Evolutionary conservation across 2,113 vertebrate species (phyloP).

Genomic region (Daboia siamensis): DNA sequence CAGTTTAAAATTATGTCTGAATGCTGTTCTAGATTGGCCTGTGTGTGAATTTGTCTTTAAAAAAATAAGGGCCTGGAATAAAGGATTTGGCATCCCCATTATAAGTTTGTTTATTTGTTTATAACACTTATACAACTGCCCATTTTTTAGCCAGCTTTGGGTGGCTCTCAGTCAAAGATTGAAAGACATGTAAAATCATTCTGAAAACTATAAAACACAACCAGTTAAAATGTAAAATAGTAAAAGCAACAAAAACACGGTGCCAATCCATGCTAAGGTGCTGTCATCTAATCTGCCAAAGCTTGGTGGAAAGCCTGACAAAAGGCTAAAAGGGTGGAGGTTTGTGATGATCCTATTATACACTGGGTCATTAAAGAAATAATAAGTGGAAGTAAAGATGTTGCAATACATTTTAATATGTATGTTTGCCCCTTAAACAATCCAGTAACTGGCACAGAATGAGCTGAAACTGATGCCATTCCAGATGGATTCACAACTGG

Average conservation of each 20-base stretch:
- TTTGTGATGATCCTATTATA: background rate
- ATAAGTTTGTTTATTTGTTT: background rate
- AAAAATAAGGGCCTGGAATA: background rate
- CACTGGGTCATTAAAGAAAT: background rate
- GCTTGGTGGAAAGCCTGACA: background rate
- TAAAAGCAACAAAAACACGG: background rate
- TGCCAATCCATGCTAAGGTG: background rate
- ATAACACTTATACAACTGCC: background rate
- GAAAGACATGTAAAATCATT: background rate
- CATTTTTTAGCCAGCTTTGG: background rate
- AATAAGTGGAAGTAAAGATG: background rate
- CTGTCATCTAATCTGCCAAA: background rate
- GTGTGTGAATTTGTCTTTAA: background rate
- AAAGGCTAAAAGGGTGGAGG: background rate
- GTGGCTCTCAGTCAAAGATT: background rate
- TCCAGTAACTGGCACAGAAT: slow-evolving; percentile 16
- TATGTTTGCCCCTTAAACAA: background rate
- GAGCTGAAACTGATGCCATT: slow-evolving; percentile 28
- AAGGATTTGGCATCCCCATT: background rate
- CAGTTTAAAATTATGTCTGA: background rate
- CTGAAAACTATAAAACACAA: background rate
- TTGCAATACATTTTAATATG: background rate
- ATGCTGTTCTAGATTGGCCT: background rate
- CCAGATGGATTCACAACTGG: background rate
- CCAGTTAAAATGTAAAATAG: background rate